Percentiles rank a stretch among this genome's conserved stretches.
Conservation (phyloP, 2,113 vertebrate species). For the Theristicus caerulescens region DNA sequence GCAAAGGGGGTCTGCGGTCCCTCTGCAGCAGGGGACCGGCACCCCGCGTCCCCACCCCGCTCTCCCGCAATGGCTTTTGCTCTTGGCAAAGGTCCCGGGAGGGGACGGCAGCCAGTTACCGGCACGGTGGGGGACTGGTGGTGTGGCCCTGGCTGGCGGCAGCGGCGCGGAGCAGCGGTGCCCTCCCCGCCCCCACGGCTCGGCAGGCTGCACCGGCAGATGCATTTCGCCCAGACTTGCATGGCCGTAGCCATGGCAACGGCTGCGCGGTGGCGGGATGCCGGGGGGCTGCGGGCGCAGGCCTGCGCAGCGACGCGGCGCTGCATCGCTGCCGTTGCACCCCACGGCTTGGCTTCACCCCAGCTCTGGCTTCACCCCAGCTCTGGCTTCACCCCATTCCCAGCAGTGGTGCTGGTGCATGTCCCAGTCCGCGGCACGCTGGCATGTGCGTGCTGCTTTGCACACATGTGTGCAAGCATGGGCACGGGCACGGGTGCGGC, state of each 20-base stretch:
- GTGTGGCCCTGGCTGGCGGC: fast-evolving
- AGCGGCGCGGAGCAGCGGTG: neutral
- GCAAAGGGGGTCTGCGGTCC: neutral
- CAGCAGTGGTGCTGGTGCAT: fast-evolving
- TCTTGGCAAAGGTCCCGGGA: neutral
- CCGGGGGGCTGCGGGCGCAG: neutral
- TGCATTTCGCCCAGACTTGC: neutral
- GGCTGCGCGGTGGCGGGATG: neutral
- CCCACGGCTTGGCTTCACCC: neutral
- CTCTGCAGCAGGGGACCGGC: fast-evolving
- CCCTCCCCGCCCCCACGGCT: neutral
- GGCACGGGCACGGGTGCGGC: fast-evolving
- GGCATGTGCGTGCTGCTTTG: neutral
- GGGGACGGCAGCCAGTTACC: fast-evolving
- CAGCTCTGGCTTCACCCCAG: neutral
- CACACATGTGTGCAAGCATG: neutral
- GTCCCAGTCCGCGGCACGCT: fast-evolving
- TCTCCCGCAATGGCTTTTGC: fast-evolving
- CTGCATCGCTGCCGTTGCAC: neutral
- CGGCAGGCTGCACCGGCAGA: neutral
- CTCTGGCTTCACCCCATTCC: neutral
- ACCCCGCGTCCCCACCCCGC: neutral
- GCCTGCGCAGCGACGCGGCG: neutral
- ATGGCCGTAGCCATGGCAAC: conserved; percentile 51
- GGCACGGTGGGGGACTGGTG: neutral